Base-by-base conservation (phyloP, 2,113 vertebrate genomes). In the Dolichallabes microphthalmus region DNA sequence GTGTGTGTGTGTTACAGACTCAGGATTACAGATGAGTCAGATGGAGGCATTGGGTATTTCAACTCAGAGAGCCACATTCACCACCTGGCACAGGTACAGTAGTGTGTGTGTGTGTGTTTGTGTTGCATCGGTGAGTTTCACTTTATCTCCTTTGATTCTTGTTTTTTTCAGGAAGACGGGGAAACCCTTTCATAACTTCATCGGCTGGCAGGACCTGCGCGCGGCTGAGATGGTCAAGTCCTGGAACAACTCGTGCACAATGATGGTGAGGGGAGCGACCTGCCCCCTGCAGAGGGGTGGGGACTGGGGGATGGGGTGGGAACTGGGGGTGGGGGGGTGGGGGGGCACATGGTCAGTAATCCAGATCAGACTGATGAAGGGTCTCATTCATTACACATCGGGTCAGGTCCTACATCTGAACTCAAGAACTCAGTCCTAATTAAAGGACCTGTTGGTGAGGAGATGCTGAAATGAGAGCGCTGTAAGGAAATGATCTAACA, bases 161-260 rank as follows among this genome's bases (percentile, higher is more conserved):
- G 10, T 66, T 22, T 90, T 90, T 92, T 93, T 68, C 92, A 99
- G 98, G 92, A 95, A 85, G 88, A 98, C 97, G 1, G 98, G 97
- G 80, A 93, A 93, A 86, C 96, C 96, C 77, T 99, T 98, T 90
- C 98, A 99, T 92, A 99, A 99, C 92, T 98, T 99, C 86, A 97
- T 99, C 93, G 98, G 95, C 87, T 99, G 98, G 98, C 98, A 98
- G 95, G 98, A 99, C 82, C 90, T 94, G 88, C 95, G 98, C 91
- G 95, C 97, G 80, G 83, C 90, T 76, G 96, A 97, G 35, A 94
- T 98, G 88, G 96, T 96, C 80, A 95, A 91, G 86, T 96, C 96
- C 74, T 99, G 97, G 98, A 99, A 99, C 92, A 92, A 88, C 25
- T 97, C 97, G 32, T 92, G 96, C 91, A 91, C 94, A 73, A 92